Base-by-base conservation (phyloP, 2,888 invertebrate genomes). In the Tetheella fluctuosa region DNA sequence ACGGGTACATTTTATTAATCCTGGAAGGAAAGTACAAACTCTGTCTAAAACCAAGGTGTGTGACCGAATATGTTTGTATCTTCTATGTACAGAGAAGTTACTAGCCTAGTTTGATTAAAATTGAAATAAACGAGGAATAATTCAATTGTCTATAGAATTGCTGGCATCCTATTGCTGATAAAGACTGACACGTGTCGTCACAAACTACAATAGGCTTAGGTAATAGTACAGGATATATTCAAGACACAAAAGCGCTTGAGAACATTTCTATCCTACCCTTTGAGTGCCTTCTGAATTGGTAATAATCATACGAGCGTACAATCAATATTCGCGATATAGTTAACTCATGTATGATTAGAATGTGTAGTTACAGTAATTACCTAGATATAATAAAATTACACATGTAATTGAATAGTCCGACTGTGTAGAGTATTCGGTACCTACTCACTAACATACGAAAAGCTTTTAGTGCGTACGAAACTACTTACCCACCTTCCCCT, bases 391-490 rank as follows among this genome's bases (percentile, higher is more conserved):
- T 75, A 63, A 76, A 72, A 81, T 83, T 81, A 80, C 71, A 59
- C 59, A 64, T 67, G 69, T 78, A 82, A 82, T 80, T 81, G 81
- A 81, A 81, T 77, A 75, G 67, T 69, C 77, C 76, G 69, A 79
- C 68, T 81, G 72, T 74, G 75, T 76, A 71, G 71, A 74, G 76
- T 71, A 76, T 79, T 80, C 70, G 74, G 67, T 70, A 73, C 3
- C 2, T 37, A 37, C 72, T 76, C 72, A 68, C 39, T 28, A 57
- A 65, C 73, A 75, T 63, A 70, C 68, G 70, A 76, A 83, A 85
- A 84, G 82, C 85, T 87, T 86, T 88, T 84, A 86, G 79, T 81
- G 76, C 77, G 76, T 80, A 81, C 79, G 76, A 81, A 84, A 86
- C 85, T 84, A 83, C 82, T 82, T 77, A 81, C 75, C 71, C 69